phyloP scores from a whole-genome alignment of 2,888 invertebrate genomes.

The Adela reaumurella region DNA sequence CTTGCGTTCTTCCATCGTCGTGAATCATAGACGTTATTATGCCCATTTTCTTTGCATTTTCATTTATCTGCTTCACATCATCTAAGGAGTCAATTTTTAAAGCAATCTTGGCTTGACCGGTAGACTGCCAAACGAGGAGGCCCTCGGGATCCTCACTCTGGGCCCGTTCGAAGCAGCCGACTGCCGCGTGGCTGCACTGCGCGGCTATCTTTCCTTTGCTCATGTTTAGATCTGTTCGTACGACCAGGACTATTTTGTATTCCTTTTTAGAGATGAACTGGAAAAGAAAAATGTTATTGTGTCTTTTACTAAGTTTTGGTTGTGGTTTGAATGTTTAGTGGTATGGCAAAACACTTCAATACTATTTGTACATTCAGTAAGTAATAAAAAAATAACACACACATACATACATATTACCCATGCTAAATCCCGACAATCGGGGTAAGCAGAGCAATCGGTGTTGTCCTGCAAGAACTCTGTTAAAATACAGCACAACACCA shows the following conservation, averaged over 20 bases:
- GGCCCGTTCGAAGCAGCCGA: constrained; percentile 77
- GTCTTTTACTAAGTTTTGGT: too few species aligned
- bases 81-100: constrained; percentile 76
- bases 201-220: constrained; percentile 93
- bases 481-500: too few species aligned
- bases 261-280: constrained; percentile 49
- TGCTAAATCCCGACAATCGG: too few species aligned
- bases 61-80: constrained; percentile 65
- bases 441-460: too few species aligned
- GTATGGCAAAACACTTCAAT: too few species aligned
- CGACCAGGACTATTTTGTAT: constrained; percentile 81
- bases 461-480: too few species aligned
- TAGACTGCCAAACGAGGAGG: constrained; percentile 54
- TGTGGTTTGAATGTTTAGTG: too few species aligned
- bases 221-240: constrained; percentile 90
- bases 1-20: constrained; percentile 93
- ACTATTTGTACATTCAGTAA: too few species aligned
- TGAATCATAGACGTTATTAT: constrained; percentile 72
- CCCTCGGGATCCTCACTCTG: constrained; percentile 58
- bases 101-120: constrained; percentile 86
- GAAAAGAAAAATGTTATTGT: too few species aligned
- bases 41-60: constrained; percentile 65
- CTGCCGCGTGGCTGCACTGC: constrained; percentile 93
- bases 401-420: too few species aligned
- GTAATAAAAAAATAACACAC: too few species aligned